Evolutionary conservation across 2,888 invertebrate species (phyloP).

Genomic region (Agrypnus murinus): DNA sequence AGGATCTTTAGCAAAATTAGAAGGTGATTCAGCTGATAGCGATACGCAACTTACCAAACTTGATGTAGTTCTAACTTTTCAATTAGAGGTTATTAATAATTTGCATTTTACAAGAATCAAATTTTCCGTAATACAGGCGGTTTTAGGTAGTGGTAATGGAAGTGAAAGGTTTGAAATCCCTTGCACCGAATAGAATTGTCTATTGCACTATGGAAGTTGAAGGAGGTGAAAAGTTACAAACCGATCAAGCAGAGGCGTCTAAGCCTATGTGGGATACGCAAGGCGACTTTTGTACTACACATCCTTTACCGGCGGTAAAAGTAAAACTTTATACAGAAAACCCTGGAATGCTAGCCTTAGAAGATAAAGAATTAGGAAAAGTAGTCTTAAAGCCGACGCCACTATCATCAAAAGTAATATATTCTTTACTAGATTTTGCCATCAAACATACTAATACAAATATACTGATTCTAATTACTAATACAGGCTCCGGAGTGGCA

Average conservation of each 20-base stretch:
- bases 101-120: too few relatives aligned
- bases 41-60: constrained; percentile 97
- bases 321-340: constrained; percentile 98
- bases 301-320: constrained; percentile 97
- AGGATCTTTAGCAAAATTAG: constrained; percentile 93
- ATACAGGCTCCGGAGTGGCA: constrained; percentile 96
- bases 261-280: constrained; percentile 99
- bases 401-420: constrained; percentile 84
- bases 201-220: constrained; percentile 99
- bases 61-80: constrained; percentile 98
- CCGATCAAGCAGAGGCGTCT: constrained; percentile 99
- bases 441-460: background rate
- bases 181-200: constrained; percentile 97
- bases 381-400: constrained; percentile 91
- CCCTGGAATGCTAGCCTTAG: constrained; percentile 96
- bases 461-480: constrained; percentile 25
- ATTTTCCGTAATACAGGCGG: too few relatives aligned
- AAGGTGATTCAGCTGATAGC: constrained; percentile 95
- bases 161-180: constrained; percentile 97
- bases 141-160: constrained; percentile 98
- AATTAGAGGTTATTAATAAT: constrained; percentile 98
- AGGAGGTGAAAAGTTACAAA: constrained; percentile 98
- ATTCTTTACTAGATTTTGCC: background rate
- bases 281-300: constrained; percentile 98
- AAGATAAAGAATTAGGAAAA: constrained; percentile 98